Evolutionary conservation across 2,797 vertebrate species (phyloP).

Genomic region (Enteromius viviparus): DNA sequence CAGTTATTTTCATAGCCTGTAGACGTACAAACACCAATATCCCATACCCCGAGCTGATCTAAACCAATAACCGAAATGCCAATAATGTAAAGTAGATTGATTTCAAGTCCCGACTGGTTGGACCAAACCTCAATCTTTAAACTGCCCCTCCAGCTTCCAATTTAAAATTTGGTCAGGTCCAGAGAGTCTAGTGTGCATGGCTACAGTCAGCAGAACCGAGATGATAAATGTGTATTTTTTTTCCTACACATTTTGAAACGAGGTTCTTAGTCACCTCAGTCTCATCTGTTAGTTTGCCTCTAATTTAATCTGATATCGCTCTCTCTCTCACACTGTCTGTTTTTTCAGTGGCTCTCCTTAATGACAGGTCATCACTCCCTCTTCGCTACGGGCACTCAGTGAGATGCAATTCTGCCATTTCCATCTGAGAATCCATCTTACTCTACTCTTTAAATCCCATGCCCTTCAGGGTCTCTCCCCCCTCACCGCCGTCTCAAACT

Average conservation of each 20-base stretch:
- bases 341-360: constrained; percentile 56
- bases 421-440: constrained; percentile 56
- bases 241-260: background rate
- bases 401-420: constrained; percentile 57
- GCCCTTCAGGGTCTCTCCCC: constrained; percentile 22
- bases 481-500: constrained; percentile 10
- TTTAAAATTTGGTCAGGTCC: constrained; percentile 9
- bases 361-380: constrained; percentile 54
- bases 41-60: constrained; percentile 6
- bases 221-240: background rate
- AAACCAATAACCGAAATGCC: constrained; percentile 27
- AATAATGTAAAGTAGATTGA: constrained; percentile 40
- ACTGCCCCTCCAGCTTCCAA: constrained; percentile 4
- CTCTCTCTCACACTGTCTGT: constrained; percentile 46
- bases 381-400: constrained; percentile 52
- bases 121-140: constrained; percentile 13
- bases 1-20: constrained; percentile 37
- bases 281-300: constrained; percentile 56
- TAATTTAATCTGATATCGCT: constrained; percentile 61
- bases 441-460: constrained; percentile 26
- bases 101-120: constrained; percentile 7
- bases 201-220: background rate
- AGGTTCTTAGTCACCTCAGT: constrained; percentile 47
- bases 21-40: constrained; percentile 36
- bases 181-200: background rate